Base-by-base conservation (phyloP, 2,888 invertebrate genomes). In the Drosophila conformis region DNA sequence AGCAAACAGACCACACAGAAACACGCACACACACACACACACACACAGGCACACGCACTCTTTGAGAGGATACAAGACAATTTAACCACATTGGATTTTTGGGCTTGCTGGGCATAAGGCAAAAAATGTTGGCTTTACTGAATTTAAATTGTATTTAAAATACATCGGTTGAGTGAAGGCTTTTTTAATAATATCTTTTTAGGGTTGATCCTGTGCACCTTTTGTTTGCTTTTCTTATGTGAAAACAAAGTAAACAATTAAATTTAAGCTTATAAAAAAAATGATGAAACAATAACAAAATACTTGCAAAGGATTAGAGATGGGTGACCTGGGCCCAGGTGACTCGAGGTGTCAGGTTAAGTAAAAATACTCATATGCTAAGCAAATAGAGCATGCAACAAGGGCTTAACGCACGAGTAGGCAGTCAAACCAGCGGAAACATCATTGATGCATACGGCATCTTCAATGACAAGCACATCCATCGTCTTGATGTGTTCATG, bases 61-160 rank as follows among this genome's bases (percentile, higher is more conserved):
- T 40, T 58, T 35, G 38, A 53, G 40, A 53, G 71, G 42, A 48
- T 48, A 63, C 51, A 56, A 75, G 62, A 51, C 68, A 58, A 69
- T 79, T 78, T 65, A 80, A 64, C 80, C 82, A 54, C 86, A 84
- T 82, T 87, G 82, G 82, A 84, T 83, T 87, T 73, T 79, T 77
- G 72, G 74, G 65, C 72, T 74, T 78, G 71, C 67, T 59, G 48
- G 57, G 69, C 51, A 51, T 69, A 66, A 70, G 61, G 60, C 64
- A 84, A 63, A 80, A 69, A 72, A 76, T 69, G 80, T 82, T 74
- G 73, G 76, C 80, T 84, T 79, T 67, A 62, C 73, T 69, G 76
- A 76, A 84, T 74, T 87, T 74, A 76, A 76, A 76, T 76, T 69
- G 71, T 58, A 33, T 71, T 82, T 76, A 60, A 70, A 73, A 56